Evolutionary conservation across 1,140 invertebrate species (phyloP), one percentile per base, ranked within the genome.

Genomic region (Drosophila prosaltans): DNA sequence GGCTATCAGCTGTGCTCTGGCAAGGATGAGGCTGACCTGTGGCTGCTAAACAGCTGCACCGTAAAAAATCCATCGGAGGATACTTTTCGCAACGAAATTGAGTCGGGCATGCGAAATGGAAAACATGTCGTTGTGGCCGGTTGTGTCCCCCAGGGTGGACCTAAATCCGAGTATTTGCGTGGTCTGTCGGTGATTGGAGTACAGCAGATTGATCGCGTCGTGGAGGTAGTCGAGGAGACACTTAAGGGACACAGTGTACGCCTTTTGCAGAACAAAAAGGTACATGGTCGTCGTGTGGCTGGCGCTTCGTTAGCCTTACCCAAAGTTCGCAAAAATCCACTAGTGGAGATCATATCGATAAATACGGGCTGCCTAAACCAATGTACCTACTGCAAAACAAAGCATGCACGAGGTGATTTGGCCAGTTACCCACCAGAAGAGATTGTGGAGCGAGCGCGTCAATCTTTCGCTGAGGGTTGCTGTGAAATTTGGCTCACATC

Each of bases 381-480:
- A 80, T 99, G 99, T 92, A 99, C 98, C 0, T 99, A 99, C 91
- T 99, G 98, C 90, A 99, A 99, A 93, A 99, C 98, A 0, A 99
- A 99, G 92, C 98, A 99, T 93, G 98, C 98, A 0, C 93, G 98
- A 72, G 99, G 99, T 0, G 97, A 99, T 91, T 92, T 99, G 1
- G 98, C 97, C 0, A 99, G 98, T 92, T 99, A 99, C 93, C 95
- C 95, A 0, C 95, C 97, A 0, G 95, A 96, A 65, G 96, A 97
- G 92, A 97, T 98, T 30, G 94, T 97, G 0, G 94, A 95, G 11
- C 93, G 97, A 69, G 97, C 97, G 0, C 91, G 93, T 65, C 97
- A 98, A 93, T 97, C 98, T 0, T 99, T 98, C 85, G 92, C 94
- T 65, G 98, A 99, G 93, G 98, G 98, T 2, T 98, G 99, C 2